A percentile compares a stretch with the other conserved stretches of the same genome.
phyloP scores from a whole-genome alignment of 92 coral and sea anemone genomes.

The Bergia sp. region DNA sequence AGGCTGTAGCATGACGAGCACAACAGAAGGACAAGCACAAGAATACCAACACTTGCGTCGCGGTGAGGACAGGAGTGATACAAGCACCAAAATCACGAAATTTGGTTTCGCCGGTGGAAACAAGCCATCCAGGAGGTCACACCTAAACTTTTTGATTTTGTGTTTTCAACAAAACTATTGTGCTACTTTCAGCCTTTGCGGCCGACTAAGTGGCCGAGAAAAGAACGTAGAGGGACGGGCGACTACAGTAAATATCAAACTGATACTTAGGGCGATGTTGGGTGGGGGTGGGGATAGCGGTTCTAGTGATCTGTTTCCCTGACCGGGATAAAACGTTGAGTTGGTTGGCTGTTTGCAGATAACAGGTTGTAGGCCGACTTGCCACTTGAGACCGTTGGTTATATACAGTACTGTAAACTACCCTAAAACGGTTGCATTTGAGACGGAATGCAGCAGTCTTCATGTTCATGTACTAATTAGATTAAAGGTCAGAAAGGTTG shows the following conservation, averaged over 20 bases:
- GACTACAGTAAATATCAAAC: neutral
- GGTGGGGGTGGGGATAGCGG: neutral
- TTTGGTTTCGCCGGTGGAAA: too few species aligned
- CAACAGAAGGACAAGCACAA: neutral
- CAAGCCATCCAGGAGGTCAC: neutral
- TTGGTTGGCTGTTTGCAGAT: neutral
- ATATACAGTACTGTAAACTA: neutral
- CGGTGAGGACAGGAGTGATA: neutral
- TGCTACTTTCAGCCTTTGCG: neutral
- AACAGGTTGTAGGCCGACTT: neutral
- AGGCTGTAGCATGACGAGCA: neutral
- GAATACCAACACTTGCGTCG: neutral
- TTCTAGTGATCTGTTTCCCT: neutral
- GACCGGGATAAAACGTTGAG: neutral
- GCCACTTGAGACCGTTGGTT: neutral
- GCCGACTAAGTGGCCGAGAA: neutral
- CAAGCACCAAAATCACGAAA: neutral
- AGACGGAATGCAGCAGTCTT: neutral
- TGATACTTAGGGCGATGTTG: neutral
- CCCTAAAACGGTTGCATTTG: neutral
- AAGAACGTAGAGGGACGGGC: neutral
- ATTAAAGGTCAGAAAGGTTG: too few species aligned
- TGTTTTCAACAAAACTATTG: neutral
- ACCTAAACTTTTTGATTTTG: neutral
- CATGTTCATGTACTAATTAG: too few species aligned